These are phyloP conservation scores for Trididemnum nubilum DNA, from an alignment of 23 tunicate genomes.

Conservation along the genomic window DNA sequence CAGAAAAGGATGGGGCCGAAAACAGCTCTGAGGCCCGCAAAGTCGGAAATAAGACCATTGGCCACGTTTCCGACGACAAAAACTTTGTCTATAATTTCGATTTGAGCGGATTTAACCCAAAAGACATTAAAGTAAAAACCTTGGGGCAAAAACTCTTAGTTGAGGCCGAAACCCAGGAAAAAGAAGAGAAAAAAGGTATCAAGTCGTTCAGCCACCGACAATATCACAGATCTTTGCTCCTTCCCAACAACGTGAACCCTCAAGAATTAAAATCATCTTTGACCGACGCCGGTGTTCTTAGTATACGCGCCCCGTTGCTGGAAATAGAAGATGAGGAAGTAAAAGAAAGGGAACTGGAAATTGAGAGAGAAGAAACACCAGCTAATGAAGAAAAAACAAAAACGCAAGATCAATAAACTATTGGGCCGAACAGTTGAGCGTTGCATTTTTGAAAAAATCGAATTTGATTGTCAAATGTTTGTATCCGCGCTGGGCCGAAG, in stretches of 20 bases:
- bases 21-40: neutral
- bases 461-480: too few species aligned
- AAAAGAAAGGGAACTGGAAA: slow-evolving; percentile 5
- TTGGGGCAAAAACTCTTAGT: slow-evolving; percentile 53
- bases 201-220: slow-evolving; percentile 44
- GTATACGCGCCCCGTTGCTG: slow-evolving; percentile 52
- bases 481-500: too few species aligned
- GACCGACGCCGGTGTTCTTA: slow-evolving; percentile 35
- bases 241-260: slow-evolving; percentile 56
- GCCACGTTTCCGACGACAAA: slow-evolving; percentile 25
- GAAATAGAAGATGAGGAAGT: neutral
- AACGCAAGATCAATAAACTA: too few species aligned
- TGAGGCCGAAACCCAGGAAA: slow-evolving; percentile 40
- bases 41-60: neutral
- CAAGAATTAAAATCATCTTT: slow-evolving; percentile 47
- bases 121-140: slow-evolving; percentile 41
- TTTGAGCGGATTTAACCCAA: slow-evolving; percentile 34
- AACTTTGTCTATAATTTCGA: slow-evolving; percentile 32
- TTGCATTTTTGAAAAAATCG: too few species aligned
- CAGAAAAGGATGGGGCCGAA: neutral
- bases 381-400: neutral
- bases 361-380: neutral
- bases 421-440: too few species aligned
- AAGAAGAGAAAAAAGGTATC: slow-evolving; percentile 30
- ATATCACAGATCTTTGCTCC: slow-evolving; percentile 36